phyloP scores from a whole-genome alignment of 2,888 invertebrate species.

The Sussaba pulchella region DNA sequence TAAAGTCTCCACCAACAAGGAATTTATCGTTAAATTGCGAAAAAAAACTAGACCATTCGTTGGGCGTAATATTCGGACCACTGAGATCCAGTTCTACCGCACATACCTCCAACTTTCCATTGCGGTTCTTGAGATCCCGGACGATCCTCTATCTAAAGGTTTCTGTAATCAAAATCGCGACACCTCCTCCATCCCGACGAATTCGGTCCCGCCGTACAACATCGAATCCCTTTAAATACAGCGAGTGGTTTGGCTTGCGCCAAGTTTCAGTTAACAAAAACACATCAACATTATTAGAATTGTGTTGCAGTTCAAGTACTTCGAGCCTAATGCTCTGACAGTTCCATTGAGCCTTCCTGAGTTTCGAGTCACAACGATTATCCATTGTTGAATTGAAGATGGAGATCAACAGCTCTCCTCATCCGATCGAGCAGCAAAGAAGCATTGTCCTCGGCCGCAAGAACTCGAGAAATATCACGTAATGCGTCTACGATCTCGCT shows the following conservation, averaged over 20 bases:
- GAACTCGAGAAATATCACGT: not conserved
- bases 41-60: not conserved
- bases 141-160: conserved; percentile 15
- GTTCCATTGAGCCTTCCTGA: conserved; percentile 48
- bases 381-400: conserved; percentile 8
- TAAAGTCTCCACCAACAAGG: conserved; percentile 47
- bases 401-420: conserved; percentile 6
- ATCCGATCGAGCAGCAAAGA: conserved; percentile 5
- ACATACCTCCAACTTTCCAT: conserved; percentile 48
- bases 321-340: conserved; percentile 41
- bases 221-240: conserved; percentile 44
- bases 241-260: conserved; percentile 5
- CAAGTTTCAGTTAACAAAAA: conserved; percentile 59
- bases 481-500: not conserved
- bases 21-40: conserved; percentile 47
- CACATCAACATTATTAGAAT: conserved; percentile 34
- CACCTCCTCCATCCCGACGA: conserved; percentile 36
- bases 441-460: not conserved
- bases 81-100: conserved; percentile 41
- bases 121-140: conserved; percentile 15
- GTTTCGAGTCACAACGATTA: no score
- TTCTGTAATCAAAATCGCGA: conserved; percentile 42
- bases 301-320: conserved; percentile 37
- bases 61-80: no score
- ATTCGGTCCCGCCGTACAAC: conserved; percentile 43